phyloP scores from a whole-genome alignment of 2,797 vertebrate genomes.

The Petrocephalus schoutedeni region DNA sequence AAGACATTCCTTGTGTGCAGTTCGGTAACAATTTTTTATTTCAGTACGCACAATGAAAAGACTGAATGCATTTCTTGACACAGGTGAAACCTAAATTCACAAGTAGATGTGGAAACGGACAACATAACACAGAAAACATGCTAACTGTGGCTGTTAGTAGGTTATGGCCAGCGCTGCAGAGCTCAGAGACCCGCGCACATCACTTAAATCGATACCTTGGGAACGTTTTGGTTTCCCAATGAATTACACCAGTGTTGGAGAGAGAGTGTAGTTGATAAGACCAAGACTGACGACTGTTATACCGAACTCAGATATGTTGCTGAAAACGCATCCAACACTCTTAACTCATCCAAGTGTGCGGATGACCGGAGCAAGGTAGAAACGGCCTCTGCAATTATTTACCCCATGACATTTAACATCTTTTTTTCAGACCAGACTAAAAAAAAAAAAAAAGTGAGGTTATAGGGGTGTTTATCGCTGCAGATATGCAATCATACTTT shows the following conservation, averaged over 20 bases:
- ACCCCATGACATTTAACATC: background rate
- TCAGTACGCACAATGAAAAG: background rate
- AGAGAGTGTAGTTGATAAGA: background rate
- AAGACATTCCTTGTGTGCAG: background rate
- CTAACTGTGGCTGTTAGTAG: background rate
- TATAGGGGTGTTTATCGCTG: background rate
- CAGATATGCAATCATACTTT: background rate
- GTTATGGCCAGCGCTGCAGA: background rate
- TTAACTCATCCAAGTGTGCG: background rate
- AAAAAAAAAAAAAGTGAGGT: background rate
- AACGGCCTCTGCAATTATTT: background rate
- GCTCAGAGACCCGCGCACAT: background rate
- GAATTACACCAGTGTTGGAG: background rate
- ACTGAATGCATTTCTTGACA: background rate
- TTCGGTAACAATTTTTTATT: background rate
- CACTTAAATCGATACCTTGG: background rate
- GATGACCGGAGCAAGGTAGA: background rate
- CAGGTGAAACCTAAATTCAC: background rate
- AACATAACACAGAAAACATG: background rate
- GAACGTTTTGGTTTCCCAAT: background rate
- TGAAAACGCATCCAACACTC: background rate
- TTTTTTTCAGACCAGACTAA: background rate
- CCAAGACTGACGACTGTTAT: background rate
- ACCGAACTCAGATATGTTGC: background rate
- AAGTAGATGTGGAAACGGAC: background rate